phyloP scores from a whole-genome alignment of 1,140 invertebrate species.

The Danaus melanippus region DNA sequence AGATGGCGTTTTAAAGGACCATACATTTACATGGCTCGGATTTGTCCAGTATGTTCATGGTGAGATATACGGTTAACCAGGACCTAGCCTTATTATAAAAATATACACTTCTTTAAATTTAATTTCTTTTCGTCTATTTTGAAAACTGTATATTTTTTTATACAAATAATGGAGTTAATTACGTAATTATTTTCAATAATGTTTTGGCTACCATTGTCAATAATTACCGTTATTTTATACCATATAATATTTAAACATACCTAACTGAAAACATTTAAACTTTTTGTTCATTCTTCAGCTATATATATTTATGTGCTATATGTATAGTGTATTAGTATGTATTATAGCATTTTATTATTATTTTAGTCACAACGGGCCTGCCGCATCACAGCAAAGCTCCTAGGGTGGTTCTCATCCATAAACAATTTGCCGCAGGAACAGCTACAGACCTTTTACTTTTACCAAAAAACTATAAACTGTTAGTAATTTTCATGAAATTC shows the following conservation, averaged over 20 bases:
- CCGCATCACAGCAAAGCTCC: conserved; percentile 51
- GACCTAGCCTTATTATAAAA: too few relatives aligned
- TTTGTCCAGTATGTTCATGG: conserved; percentile 53
- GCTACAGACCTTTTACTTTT: conserved; percentile 42
- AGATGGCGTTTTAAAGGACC: conserved; percentile 46
- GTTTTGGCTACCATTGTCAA: too few relatives aligned
- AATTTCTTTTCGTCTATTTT: too few relatives aligned
- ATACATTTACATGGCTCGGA: conserved; percentile 52
- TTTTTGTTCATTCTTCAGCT: too few relatives aligned
- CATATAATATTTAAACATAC: too few relatives aligned
- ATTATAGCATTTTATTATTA: conserved; percentile 1
- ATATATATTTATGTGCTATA: too few relatives aligned
- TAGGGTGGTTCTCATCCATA: conserved; percentile 47
- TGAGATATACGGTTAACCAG: conserved; percentile 10
- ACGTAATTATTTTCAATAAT: too few relatives aligned
- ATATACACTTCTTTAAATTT: background rate
- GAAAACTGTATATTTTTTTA: too few relatives aligned
- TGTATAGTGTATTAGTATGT: too few relatives aligned
- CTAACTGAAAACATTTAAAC: too few relatives aligned
- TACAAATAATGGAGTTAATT: too few relatives aligned
- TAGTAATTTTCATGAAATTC: conserved; percentile 16
- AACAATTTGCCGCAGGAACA: conserved; percentile 43
- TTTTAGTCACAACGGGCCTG: conserved; percentile 46
- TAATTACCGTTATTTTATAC: too few relatives aligned
- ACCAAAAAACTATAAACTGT: conserved; percentile 58